Conservation (phyloP, 2,113 vertebrate species). For the Puffinus mauretanicus region DNA sequence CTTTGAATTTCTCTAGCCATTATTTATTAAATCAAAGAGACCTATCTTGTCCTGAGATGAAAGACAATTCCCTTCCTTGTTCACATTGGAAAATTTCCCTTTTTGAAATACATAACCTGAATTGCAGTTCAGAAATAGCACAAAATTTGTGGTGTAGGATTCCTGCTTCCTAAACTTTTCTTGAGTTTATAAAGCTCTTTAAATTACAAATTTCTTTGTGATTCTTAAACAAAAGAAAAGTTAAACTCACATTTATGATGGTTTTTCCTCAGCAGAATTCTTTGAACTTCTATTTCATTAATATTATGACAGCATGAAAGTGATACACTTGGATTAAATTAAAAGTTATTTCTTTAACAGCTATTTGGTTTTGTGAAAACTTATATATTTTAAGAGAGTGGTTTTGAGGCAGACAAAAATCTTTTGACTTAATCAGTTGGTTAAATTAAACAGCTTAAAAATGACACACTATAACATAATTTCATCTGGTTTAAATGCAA, state of each 20-base stretch:
- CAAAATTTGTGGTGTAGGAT: background rate
- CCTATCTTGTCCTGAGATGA: slow-evolving; percentile 6
- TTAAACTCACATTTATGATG: background rate
- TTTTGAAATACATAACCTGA: background rate
- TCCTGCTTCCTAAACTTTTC: background rate
- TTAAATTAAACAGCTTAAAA: background rate
- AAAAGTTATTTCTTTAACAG: background rate
- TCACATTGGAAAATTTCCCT: background rate
- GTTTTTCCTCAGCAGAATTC: background rate
- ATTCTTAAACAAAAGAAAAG: background rate
- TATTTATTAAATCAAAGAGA: slow-evolving; percentile 33
- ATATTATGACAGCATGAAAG: background rate
- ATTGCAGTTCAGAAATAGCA: background rate
- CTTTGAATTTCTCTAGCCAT: slow-evolving; percentile 14
- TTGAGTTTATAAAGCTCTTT: background rate
- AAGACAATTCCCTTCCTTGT: background rate
- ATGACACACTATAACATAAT: background rate
- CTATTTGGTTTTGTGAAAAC: background rate
- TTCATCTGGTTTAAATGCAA: background rate
- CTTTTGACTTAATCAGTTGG: background rate
- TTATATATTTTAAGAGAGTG: background rate
- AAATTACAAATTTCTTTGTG: background rate
- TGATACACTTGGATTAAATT: background rate
- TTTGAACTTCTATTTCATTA: background rate
- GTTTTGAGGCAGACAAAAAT: background rate